Conservation (phyloP, 2,113 vertebrate genomes). For the Xiphorhynchus elegans region DNA sequence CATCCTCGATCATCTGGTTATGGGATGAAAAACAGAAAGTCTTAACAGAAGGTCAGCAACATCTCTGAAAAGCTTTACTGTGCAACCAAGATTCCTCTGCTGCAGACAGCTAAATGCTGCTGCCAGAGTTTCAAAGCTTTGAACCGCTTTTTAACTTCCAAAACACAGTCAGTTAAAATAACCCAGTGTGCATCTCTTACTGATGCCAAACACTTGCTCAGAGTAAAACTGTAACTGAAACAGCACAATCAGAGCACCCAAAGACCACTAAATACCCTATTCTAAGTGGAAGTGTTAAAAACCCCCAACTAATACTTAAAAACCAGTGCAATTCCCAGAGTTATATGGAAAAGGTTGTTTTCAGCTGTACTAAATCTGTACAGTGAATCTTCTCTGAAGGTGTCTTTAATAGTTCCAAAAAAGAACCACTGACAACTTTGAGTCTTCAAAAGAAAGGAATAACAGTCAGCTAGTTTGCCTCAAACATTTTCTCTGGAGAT, state of each 20-base stretch:
- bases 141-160: not conserved
- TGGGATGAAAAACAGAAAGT: not conserved
- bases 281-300: not conserved
- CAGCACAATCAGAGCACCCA: not conserved
- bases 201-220: not conserved
- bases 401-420: not conserved
- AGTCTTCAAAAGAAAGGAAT: not conserved
- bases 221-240: not conserved
- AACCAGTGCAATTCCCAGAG: rapidly evolving
- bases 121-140: not conserved
- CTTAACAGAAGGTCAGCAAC: not conserved
- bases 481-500: not conserved
- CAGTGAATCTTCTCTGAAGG: not conserved
- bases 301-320: not conserved
- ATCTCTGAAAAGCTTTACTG: constrained; percentile 67
- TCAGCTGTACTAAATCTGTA: not conserved
- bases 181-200: not conserved
- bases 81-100: not conserved
- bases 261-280: not conserved
- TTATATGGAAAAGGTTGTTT: not conserved
- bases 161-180: not conserved
- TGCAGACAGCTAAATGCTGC: not conserved
- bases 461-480: not conserved
- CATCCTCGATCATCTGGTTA: constrained; percentile 96
- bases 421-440: not conserved